Evolutionary conservation across 2,888 invertebrate genomes (phyloP), one percentile per base, ranked within the genome.

Genomic region (Morpho deidamia): DNA sequence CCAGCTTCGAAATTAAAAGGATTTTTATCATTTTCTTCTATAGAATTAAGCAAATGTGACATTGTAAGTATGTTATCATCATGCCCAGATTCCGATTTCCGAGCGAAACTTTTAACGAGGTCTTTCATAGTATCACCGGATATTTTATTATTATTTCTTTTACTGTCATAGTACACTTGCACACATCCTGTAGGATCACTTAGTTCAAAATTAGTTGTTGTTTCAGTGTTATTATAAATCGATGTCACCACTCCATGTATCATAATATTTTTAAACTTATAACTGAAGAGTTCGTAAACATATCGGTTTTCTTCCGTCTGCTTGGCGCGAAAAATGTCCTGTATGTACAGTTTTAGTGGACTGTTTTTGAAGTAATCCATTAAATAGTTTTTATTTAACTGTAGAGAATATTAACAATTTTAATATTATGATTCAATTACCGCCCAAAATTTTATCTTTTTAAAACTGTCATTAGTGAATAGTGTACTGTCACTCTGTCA

Each of bases 291-390:
- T 65, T 85, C 80, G 60, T 85, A 86, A 35, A 81, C 68, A 56
- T 87, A 89, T 65, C 79, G 83, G 63, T 80, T 80, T 59, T 76
- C 69, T 9, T 57, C 52, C n/a, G 69, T 72, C 51, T 68, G 67
- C 60, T 70, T 74, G 10, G 87, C 87, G 60, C 88, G 84, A 65
- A 74, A 87, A 51, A 87, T 72, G 55, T 89, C 89, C 72, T 88
- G 89, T 40, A 88, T 78, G 64, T 81, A 86, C 3, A 88, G 49
- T 64, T 89, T 89, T 12, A 88, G 10, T 0, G 87, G 87, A 46
- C 67, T 69, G 42, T 58, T 72, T 69, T 81, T 79, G 32, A 67
- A 65, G 47, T 65, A 68, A 42, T 67, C 63, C 72, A 72, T 72
- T 14, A 14, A 14, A 14, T 39, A 7, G 2, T n/a, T 32, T 32